phyloP scores from a whole-genome alignment of 1,140 invertebrate species.

The Dermatophagoides farinae region DNA sequence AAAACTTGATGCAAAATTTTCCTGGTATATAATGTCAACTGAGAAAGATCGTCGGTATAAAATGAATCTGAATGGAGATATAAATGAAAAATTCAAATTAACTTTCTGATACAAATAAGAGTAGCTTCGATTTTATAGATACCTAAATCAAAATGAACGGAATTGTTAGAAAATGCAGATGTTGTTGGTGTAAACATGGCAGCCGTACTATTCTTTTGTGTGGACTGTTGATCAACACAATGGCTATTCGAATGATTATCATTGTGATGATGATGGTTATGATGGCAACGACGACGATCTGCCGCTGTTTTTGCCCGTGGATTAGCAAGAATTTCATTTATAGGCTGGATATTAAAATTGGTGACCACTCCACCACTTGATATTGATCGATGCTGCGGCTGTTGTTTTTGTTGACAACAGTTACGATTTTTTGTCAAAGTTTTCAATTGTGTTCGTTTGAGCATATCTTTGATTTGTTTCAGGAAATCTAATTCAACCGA shows the following conservation, averaged over 20 bases:
- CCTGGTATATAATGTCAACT: not conserved
- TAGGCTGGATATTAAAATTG: too few species aligned
- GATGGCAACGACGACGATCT: not conserved
- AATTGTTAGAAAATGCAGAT: slow-evolving; percentile 11
- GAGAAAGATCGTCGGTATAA: not conserved
- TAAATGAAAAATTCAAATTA: not conserved
- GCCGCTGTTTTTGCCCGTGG: not conserved
- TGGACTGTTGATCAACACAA: not conserved
- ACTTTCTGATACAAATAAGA: not conserved
- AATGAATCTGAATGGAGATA: slow-evolving; percentile 1
- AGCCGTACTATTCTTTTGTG: not conserved
- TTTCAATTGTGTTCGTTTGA: not conserved
- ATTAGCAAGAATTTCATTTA: not conserved
- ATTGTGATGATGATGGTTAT: not conserved
- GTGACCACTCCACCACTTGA: too few species aligned
- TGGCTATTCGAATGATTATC: not conserved
- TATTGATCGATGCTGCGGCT: too few species aligned
- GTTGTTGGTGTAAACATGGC: not conserved
- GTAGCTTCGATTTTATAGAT: not conserved
- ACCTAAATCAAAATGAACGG: slow-evolving; percentile 14
- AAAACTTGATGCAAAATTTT: slow-evolving; percentile 14
- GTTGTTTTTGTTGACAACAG: not conserved
- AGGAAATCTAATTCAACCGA: not conserved
- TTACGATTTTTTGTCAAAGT: not conserved
- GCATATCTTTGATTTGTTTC: slow-evolving; percentile 1